Percentiles rank a stretch among this genome's conserved stretches.
These are phyloP conservation scores for Eulemur coronatus DNA, from an alignment of 2,797 vertebrate species.

Conservation along the genomic window DNA sequence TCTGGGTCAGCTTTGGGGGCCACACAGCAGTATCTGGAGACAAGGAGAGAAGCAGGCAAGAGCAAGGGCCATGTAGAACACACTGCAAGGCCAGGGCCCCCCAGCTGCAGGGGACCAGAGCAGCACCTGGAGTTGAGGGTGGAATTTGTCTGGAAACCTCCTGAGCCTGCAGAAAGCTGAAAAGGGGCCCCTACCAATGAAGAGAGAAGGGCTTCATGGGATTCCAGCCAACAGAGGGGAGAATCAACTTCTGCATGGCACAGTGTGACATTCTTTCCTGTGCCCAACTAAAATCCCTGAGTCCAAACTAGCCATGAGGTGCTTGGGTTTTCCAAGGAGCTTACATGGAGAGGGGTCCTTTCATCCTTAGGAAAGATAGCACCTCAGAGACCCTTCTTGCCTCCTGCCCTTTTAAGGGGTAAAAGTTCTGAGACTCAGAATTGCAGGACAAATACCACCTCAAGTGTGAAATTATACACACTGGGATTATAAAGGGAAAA, in stretches of 20 bases:
- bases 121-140: not conserved
- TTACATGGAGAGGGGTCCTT: not conserved
- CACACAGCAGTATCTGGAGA: not conserved
- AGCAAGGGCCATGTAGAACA: not conserved
- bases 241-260: not conserved
- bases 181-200: rapidly evolving
- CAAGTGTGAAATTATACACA: not conserved
- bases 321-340: not conserved
- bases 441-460: not conserved
- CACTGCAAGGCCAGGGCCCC: not conserved
- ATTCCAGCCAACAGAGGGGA: not conserved
- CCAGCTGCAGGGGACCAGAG: not conserved
- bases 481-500: not conserved
- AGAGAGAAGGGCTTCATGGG: not conserved
- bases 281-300: not conserved
- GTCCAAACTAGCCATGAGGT: not conserved
- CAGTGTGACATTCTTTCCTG: not conserved
- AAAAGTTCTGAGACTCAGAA: not conserved
- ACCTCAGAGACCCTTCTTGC: not conserved
- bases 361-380: not conserved
- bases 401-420: not conserved
- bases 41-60: not conserved
- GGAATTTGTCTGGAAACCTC: not conserved
- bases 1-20: not conserved
- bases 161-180: not conserved